Evolutionary conservation across 2,888 invertebrate genomes (phyloP).

Genomic region (Dryadula phaetusa): DNA sequence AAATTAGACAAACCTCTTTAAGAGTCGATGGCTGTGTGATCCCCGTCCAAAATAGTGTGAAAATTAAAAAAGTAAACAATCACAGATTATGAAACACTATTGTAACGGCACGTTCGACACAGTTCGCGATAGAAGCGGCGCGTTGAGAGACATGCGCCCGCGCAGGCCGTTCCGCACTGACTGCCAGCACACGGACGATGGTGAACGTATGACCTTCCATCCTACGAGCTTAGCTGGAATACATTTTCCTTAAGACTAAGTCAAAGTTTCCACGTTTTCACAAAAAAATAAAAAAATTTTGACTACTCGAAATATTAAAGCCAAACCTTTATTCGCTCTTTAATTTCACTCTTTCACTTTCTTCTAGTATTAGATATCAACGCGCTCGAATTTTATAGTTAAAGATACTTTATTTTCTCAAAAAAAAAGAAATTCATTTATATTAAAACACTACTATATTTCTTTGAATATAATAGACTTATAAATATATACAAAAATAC

Average conservation of each 20-base stretch:
- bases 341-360: no score
- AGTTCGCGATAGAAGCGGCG: conserved; percentile 61
- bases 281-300: no score
- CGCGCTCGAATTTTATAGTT: conserved; percentile 36
- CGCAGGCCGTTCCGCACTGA: conserved; percentile 77
- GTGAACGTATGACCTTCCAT: conserved; percentile 82
- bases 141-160: conserved; percentile 66
- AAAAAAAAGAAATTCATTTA: no score
- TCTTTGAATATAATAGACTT: background rate
- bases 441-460: background rate
- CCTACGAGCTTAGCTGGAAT: conserved; percentile 75
- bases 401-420: no score
- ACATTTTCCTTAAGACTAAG: conserved; percentile 64
- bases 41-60: conserved; percentile 56
- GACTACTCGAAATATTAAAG: no score
- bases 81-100: conserved; percentile 73
- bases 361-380: conserved; percentile 39
- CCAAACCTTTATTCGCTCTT: no score
- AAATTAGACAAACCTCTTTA: conserved; percentile 74
- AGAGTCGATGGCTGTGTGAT: conserved; percentile 61
- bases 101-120: conserved; percentile 74
- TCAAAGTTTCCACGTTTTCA: conserved; percentile 15
- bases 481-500: background rate
- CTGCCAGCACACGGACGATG: conserved; percentile 58
- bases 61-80: conserved; percentile 69